Conservation (phyloP, 2,797 vertebrate genomes). For the Podarcis siculus region DNA sequence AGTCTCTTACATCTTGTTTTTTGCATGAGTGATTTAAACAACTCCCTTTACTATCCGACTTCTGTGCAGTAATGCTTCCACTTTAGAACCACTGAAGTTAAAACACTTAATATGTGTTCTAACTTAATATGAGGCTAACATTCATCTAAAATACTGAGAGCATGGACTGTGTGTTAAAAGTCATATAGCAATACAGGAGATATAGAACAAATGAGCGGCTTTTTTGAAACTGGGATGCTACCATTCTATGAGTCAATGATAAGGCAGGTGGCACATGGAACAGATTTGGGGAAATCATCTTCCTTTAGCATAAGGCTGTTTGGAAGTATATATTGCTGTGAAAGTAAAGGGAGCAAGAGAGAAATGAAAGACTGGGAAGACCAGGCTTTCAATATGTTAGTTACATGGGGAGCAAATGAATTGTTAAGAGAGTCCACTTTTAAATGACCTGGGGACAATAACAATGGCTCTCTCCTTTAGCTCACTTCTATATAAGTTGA, state of each 20-base stretch:
- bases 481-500: no score
- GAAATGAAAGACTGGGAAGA: neutral
- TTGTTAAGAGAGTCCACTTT: neutral
- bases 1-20: neutral
- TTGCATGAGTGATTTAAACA: neutral
- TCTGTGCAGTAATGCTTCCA: neutral
- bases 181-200: neutral
- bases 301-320: neutral
- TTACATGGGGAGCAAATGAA: neutral
- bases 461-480: neutral
- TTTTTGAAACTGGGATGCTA: neutral
- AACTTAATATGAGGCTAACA: neutral
- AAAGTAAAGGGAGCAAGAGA: neutral
- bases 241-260: no score
- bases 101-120: neutral
- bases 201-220: neutral
- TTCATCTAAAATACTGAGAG: neutral
- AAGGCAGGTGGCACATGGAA: no score
- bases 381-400: no score
- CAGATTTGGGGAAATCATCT: neutral
- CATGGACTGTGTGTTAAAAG: neutral
- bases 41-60: no score
- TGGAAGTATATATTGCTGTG: neutral
- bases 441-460: neutral
- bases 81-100: neutral